Conservation (phyloP, 30 jellyfish, hydroid and myxozoan species). For the Mastigias papua region DNA sequence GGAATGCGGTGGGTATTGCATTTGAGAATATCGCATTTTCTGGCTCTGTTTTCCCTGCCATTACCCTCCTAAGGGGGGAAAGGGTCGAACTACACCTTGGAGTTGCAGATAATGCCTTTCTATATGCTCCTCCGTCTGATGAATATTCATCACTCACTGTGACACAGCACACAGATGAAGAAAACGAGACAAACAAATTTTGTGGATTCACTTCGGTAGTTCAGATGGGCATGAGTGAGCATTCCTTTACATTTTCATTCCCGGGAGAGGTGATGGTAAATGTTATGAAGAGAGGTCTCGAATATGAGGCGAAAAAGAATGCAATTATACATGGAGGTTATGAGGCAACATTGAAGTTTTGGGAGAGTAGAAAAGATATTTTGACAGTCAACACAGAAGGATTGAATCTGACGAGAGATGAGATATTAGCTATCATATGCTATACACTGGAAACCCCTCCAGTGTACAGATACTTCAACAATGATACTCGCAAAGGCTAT, state of each 20-base stretch:
- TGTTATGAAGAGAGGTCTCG: constrained; percentile 72
- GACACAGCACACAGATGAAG: background rate
- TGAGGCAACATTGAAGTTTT: constrained; percentile 51
- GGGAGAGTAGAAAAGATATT: constrained; percentile 14
- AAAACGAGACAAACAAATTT: constrained; percentile 18
- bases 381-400: constrained; percentile 22
- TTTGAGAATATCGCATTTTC: constrained; percentile 32
- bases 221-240: constrained; percentile 65
- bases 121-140: constrained; percentile 31
- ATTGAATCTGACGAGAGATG: constrained; percentile 46
- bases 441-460: constrained; percentile 76
- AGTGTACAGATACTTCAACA: constrained; percentile 63
- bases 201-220: constrained; percentile 26
- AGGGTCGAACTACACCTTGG: constrained; percentile 64
- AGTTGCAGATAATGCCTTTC: constrained; percentile 16
- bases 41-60: constrained; percentile 53
- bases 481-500: constrained; percentile 72
- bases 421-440: constrained; percentile 66
- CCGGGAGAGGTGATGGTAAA: constrained; percentile 79
- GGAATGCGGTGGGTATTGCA: constrained; percentile 66
- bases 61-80: constrained; percentile 69
- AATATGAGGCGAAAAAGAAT: constrained; percentile 76
- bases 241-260: constrained; percentile 46
- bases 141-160: constrained; percentile 33
- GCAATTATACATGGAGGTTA: constrained; percentile 75